phyloP scores from a whole-genome alignment of 2,113 vertebrate genomes.

The Rafetus swinhoei region DNA sequence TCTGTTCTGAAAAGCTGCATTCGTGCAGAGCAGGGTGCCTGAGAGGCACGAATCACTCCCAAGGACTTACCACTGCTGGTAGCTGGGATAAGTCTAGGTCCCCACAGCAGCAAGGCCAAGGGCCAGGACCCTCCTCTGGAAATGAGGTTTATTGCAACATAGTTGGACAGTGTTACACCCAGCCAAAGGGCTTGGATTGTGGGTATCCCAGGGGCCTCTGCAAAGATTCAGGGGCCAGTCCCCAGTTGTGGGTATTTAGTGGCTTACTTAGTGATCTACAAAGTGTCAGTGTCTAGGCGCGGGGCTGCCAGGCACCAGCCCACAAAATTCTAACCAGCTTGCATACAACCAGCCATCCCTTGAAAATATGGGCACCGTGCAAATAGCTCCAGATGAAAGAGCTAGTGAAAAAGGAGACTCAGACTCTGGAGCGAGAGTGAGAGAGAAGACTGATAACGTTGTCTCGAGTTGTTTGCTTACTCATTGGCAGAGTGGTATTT shows the following conservation, averaged over 20 bases:
- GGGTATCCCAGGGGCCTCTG: not conserved
- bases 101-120: not conserved
- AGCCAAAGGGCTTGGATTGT: not conserved
- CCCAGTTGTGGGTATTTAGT: not conserved
- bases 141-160: not conserved
- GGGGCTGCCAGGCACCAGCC: not conserved
- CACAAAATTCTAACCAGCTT: not conserved
- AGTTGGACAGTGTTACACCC: not conserved
- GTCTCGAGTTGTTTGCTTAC: conserved; percentile 65
- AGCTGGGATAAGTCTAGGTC: not conserved
- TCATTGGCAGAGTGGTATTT: conserved; percentile 43
- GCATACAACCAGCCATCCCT: not conserved
- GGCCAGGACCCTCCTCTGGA: not conserved
- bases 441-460: conserved; percentile 65
- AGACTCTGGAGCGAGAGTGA: conserved; percentile 17
- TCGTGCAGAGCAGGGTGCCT: not conserved
- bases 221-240: not conserved
- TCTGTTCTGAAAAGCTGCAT: not conserved
- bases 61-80: not conserved
- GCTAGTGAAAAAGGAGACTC: not conserved
- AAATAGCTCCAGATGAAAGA: not conserved
- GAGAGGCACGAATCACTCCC: not conserved
- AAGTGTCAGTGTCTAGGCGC: not conserved
- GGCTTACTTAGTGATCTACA: not conserved
- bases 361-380: not conserved